Conservation (phyloP, 2,888 invertebrate species). For the Tetramorium bicarinatum region DNA sequence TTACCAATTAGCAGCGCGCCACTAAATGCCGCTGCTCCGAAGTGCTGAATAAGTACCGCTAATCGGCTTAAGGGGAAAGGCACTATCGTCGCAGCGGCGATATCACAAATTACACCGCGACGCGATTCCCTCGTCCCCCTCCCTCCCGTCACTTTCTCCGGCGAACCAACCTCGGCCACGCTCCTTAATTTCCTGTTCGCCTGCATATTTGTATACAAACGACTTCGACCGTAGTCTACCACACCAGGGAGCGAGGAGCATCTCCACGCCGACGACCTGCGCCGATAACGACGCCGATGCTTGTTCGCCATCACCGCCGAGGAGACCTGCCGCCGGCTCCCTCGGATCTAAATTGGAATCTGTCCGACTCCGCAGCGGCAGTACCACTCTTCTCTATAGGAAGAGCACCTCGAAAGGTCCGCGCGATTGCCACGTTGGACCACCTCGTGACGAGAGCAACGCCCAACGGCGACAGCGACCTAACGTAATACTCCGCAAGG, state of each 20-base stretch:
- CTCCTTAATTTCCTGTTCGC: constrained; percentile 80
- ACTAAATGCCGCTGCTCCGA: constrained; percentile 4
- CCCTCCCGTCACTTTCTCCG: constrained; percentile 46
- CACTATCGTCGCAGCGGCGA: constrained; percentile 4
- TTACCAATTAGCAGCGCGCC: constrained; percentile 24
- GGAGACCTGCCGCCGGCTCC: constrained; percentile 53
- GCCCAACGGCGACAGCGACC: not conserved
- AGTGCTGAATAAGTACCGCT: constrained; percentile 50
- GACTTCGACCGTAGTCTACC: constrained; percentile 50
- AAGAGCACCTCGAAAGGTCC: constrained; percentile 44
- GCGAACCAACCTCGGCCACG: constrained; percentile 41
- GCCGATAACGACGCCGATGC: constrained; percentile 52
- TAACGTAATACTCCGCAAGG: constrained; percentile 8
- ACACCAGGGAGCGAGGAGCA: constrained; percentile 31
- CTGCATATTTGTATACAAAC: constrained; percentile 77
- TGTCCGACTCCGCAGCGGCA: constrained; percentile 63
- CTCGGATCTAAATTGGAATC: constrained; percentile 83
- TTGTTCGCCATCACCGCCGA: constrained; percentile 42
- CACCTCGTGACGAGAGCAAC: constrained; percentile 18
- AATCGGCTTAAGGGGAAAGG: constrained; percentile 37
- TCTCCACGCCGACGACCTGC: constrained; percentile 11
- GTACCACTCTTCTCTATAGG: constrained; percentile 21
- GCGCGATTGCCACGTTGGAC: constrained; percentile 39
- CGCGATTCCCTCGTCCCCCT: not conserved
- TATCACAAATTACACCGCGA: constrained; percentile 46